Percentiles rank a stretch among this genome's conserved stretches.
phyloP scores from a whole-genome alignment of 2,797 vertebrate species.

The Micrastur ruficollis region DNA sequence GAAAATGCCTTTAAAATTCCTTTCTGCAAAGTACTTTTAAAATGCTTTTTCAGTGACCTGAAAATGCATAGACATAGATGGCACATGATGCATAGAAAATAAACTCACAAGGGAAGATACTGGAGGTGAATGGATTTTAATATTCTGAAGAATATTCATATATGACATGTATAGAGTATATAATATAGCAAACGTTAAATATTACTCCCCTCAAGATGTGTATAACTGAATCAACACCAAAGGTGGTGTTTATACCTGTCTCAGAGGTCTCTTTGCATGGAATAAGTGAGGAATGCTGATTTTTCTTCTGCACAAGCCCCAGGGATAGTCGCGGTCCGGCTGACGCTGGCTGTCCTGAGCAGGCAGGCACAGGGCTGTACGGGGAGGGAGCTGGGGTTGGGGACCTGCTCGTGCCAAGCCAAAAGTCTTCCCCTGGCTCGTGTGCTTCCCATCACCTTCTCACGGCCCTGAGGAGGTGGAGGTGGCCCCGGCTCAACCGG shows the following conservation, averaged over 20 bases:
- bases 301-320: not conserved
- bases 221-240: not conserved
- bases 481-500: not conserved
- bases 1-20: not conserved
- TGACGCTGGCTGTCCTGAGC: not conserved
- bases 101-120: not conserved
- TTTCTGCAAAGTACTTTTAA: not conserved
- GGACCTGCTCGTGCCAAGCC: fast-evolving
- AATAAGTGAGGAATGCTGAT: not conserved
- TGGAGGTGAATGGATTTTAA: not conserved
- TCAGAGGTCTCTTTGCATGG: not conserved
- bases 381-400: not conserved
- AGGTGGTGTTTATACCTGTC: not conserved
- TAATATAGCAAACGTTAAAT: not conserved
- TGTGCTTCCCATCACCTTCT: not conserved
- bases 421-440: not conserved
- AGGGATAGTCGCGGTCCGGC: fast-evolving
- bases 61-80: not conserved
- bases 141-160: not conserved
- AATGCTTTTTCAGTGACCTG: not conserved
- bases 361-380: not conserved
- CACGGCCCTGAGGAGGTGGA: not conserved
- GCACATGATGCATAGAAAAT: not conserved
- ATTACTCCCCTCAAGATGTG: not conserved
- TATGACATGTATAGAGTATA: too few species aligned